Evolutionary conservation across 2,888 invertebrate species (phyloP), one percentile per base, ranked within the genome.

Genomic region (Sarcophaga rosellei): DNA sequence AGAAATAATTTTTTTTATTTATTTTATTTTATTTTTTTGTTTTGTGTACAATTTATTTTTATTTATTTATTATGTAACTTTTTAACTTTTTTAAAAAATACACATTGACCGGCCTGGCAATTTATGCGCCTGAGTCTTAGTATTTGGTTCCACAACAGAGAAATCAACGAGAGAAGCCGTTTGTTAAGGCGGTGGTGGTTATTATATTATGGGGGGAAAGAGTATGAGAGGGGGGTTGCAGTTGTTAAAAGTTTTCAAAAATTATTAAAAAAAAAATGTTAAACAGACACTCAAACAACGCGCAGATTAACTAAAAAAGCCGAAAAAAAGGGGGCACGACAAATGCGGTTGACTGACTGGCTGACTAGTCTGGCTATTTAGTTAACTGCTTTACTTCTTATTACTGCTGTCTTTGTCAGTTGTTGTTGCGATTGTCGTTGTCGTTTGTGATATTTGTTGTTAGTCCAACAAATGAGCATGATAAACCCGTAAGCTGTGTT

Each of bases 281-380:
- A 53, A 53, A 53, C 53, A 17, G 53, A 53, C 17, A 17, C 17
- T 15, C 53, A 63, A 76, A 63, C 25, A 68, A 17, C 53, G 17
- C 0, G 17, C 12, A 53, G 12, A 53, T 53, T 45, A 61, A 66
- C 11, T 45, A 69, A 80, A 68, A 75, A 69, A 81, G 21, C 53
- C 6, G 59, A 77, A 66, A 68, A 59, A 84, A 84, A 79, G 84
- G 84, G 83, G 84, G 84, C 84, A 84, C 84, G 84, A 65, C 84
- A 84, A 83, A 69, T 59, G 78, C 45, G 69, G 45, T 73, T 74
- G 74, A 66, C 77, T 76, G 57, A 65, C 45, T 76, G 70, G 76
- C 77, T 70, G 63, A 45, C 47, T 68, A 62, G 77, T 59, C 62
- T 45, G 62, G 62, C 63, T 69, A 44, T 68, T 20, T 44, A n/a